phyloP scores from a whole-genome alignment of 2,113 vertebrate species.

The Meleagris gallopavo region DNA sequence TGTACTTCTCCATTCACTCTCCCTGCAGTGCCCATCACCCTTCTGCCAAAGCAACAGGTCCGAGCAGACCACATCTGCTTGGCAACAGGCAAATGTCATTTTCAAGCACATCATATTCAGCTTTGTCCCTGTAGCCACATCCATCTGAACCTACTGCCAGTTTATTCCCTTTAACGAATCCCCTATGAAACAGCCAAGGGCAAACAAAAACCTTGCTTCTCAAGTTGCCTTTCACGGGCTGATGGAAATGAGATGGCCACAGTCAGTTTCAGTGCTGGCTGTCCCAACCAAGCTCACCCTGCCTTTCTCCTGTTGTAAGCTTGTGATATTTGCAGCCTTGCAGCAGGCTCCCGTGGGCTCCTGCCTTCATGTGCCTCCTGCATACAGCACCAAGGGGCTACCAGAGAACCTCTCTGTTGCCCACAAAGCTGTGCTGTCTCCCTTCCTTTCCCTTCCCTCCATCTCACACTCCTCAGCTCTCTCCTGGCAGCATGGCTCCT shows the following conservation, averaged over 20 bases:
- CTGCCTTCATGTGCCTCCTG: background rate
- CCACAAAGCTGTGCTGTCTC: background rate
- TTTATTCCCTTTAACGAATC: slow-evolving; percentile 53
- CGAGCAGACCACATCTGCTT: background rate
- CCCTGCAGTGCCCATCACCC: background rate
- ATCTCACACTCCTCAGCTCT: background rate
- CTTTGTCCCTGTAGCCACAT: slow-evolving; percentile 1
- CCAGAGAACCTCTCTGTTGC: background rate
- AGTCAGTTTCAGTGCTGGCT: accelerated
- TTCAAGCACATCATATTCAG: slow-evolving; percentile 23
- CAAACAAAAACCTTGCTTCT: slow-evolving; percentile 58
- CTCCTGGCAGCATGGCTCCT: background rate
- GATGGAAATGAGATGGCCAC: background rate
- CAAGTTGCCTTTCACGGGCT: slow-evolving; percentile 58
- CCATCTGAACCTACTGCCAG: slow-evolving; percentile 53
- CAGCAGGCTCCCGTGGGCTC: background rate
- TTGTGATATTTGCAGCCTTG: background rate
- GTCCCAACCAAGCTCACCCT: background rate
- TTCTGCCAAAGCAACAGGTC: slow-evolving; percentile 40
- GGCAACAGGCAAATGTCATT: slow-evolving; percentile 39
- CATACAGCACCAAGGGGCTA: background rate
- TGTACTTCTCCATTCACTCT: background rate
- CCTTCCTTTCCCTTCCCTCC: background rate
- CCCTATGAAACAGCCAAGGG: slow-evolving; percentile 42
- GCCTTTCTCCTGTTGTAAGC: background rate